Base-by-base conservation (phyloP, 1,140 invertebrate genomes). In the Grapholita molesta region DNA sequence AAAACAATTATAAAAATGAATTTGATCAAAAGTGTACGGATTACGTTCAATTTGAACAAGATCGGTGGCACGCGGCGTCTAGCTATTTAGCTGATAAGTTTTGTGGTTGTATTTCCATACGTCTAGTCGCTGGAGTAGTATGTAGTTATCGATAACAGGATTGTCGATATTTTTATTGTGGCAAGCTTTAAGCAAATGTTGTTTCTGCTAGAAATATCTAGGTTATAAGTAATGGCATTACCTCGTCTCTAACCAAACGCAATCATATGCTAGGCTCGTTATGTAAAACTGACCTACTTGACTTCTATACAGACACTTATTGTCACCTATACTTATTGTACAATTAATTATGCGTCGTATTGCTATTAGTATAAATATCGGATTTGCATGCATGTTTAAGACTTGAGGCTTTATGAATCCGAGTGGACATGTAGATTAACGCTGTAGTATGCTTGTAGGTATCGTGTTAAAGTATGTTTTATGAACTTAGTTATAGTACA, bases 261-360 rank as follows among this genome's bases (percentile, higher is more conserved):
- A 35, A 66, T 35, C 32, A 38, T 11, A 38, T 12, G 23, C 1
- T 32, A 4, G 32, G n/a, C 18, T 7, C 15, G 18, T 66, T 66
- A 66, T 38, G 33, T 18, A 66, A 66, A 38, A 35, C 21, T 42
- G 32, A 66, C 64, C 64, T 66, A 35, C 11, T 61, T 61, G 42
- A 48, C 42, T 48, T 6, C 18, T 5, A n/a, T 28, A 28, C 55
- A 21, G 55, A 61, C 32, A 15, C n/a, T n/a, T 28, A 48, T 30
- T 30, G 12, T 30, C 12, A 15, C 32, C 21, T 61, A 57, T 24
- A 9, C 25, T 12, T 4, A 12, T 68, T n/a, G 21, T 55, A 55
- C 55, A 7, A 25, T 8, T 30, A 7, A 48, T 48, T 21, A 9
- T 48, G 21, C 15, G 18, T 48, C 18, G 18, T 48, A 48, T 48